Evolutionary conservation across 2,888 invertebrate genomes (phyloP).

Genomic region (Sphecodes monilicornis): DNA sequence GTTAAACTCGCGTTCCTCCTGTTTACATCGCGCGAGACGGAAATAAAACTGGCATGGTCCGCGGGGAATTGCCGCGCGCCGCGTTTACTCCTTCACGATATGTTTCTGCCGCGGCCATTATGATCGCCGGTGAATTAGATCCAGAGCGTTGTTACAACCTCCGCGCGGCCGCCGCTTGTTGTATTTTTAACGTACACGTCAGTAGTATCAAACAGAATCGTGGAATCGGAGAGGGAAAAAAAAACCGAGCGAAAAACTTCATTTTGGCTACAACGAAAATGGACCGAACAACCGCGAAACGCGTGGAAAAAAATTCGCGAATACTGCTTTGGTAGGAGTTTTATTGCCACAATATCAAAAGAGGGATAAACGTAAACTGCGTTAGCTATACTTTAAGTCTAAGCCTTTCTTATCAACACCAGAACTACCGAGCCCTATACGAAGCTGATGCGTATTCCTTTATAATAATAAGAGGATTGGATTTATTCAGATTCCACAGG

Average conservation of each 20-base stretch:
- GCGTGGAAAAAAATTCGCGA: background rate
- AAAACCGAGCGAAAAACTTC: background rate
- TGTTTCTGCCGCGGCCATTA: conserved; percentile 38
- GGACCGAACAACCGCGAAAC: background rate
- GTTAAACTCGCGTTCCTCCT: conserved; percentile 63
- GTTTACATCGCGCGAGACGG: conserved; percentile 58
- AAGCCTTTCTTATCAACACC: background rate
- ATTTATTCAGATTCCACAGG: too few species aligned
- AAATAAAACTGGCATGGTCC: conserved; percentile 66
- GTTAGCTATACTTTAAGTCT: too few species aligned
- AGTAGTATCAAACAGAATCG: background rate
- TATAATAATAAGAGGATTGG: too few species aligned
- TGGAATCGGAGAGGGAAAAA: background rate
- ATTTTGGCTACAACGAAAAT: background rate
- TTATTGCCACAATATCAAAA: too few species aligned
- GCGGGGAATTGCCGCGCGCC: conserved; percentile 35
- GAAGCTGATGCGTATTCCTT: too few species aligned
- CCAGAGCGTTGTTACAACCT: background rate
- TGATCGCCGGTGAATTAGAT: conserved; percentile 29
- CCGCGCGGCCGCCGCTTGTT: background rate
- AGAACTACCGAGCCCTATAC: too few species aligned
- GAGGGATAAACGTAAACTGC: too few species aligned
- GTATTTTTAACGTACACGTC: conserved; percentile 35
- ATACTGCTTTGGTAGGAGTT: background rate
- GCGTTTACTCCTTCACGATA: conserved; percentile 38